phyloP scores from a whole-genome alignment of 1,140 invertebrate genomes.

The Colletes latitarsis region DNA sequence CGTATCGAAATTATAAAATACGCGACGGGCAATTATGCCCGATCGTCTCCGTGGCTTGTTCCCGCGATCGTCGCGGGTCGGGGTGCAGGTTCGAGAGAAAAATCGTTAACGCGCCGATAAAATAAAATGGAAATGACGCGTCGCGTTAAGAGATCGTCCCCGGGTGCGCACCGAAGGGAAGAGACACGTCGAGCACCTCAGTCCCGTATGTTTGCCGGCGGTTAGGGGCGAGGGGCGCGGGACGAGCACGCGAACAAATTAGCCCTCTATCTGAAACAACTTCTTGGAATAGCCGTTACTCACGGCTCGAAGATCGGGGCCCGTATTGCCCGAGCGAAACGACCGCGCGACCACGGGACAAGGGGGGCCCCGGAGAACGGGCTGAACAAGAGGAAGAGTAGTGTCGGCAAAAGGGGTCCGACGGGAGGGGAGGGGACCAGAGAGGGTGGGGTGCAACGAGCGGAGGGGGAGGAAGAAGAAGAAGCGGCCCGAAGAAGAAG shows the following conservation, averaged over 20 bases:
- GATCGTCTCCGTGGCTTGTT: too few relatives aligned
- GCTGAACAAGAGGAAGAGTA: conserved; percentile 6
- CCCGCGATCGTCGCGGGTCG: too few relatives aligned
- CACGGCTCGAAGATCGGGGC: conserved; percentile 69
- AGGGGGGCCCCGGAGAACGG: conserved; percentile 11
- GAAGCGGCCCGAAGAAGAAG: conserved; percentile 27
- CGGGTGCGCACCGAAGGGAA: conserved; percentile 9
- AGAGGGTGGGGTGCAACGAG: not conserved
- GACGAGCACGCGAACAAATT: conserved; percentile 75
- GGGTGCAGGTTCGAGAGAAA: not conserved
- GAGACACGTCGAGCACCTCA: conserved; percentile 34
- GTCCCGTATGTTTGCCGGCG: conserved; percentile 50
- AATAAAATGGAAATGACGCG: conserved; percentile 50
- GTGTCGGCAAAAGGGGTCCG: conserved; percentile 17
- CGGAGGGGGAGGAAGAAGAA: not conserved
- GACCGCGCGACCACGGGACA: conserved; percentile 22
- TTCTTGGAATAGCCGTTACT: conserved; percentile 81
- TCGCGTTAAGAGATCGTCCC: conserved; percentile 50
- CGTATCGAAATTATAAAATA: too few relatives aligned
- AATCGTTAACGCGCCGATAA: conserved; percentile 31
- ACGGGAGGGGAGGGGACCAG: not conserved
- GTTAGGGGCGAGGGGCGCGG: conserved; percentile 6
- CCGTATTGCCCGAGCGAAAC: conserved; percentile 57
- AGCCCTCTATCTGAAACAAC: conserved; percentile 80
- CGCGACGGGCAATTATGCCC: too few relatives aligned